Percentiles rank a stretch among this genome's conserved stretches.
Conservation (phyloP, 2,888 invertebrate genomes). For the Caenorhabditis zanzibari region DNA sequence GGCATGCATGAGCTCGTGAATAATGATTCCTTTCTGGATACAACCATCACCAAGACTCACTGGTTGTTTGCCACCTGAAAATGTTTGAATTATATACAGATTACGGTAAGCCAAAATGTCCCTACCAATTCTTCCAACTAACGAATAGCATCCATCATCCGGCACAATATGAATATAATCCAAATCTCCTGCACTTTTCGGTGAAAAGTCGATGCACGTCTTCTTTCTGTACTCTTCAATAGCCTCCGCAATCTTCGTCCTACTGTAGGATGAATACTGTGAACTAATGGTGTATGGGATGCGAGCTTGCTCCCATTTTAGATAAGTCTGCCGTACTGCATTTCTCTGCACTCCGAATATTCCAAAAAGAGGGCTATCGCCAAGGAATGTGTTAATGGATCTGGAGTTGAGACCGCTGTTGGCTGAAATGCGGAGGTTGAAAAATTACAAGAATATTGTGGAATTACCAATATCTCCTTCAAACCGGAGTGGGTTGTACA, state of each 20-base stretch:
- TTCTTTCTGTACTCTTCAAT: slow-evolving; percentile 80
- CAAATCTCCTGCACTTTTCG: slow-evolving; percentile 79
- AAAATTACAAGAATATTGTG: neutral
- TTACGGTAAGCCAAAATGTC: neutral
- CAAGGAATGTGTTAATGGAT: slow-evolving; percentile 75
- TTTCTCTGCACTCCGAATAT: slow-evolving; percentile 78
- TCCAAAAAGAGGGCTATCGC: slow-evolving; percentile 73
- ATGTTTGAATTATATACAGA: neutral
- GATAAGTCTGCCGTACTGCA: slow-evolving; percentile 81
- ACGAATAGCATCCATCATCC: slow-evolving; percentile 83
- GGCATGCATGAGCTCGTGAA: slow-evolving; percentile 84
- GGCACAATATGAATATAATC: slow-evolving; percentile 83
- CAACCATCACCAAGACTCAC: slow-evolving; percentile 83
- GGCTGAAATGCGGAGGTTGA: slow-evolving; percentile 71
- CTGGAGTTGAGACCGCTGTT: slow-evolving; percentile 76
- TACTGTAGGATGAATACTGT: slow-evolving; percentile 80
- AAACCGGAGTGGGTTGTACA: slow-evolving; percentile 81
- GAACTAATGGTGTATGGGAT: slow-evolving; percentile 82
- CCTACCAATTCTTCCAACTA: slow-evolving; percentile 81
- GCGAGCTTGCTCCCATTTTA: slow-evolving; percentile 81
- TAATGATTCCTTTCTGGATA: slow-evolving; percentile 83
- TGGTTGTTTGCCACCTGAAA: slow-evolving; percentile 83
- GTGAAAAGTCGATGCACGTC: slow-evolving; percentile 81
- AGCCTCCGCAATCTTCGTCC: slow-evolving; percentile 81
- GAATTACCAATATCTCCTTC: slow-evolving; percentile 82